Conservation (phyloP, 2,888 invertebrate genomes). For the Pyrocoelia pectoralis region DNA sequence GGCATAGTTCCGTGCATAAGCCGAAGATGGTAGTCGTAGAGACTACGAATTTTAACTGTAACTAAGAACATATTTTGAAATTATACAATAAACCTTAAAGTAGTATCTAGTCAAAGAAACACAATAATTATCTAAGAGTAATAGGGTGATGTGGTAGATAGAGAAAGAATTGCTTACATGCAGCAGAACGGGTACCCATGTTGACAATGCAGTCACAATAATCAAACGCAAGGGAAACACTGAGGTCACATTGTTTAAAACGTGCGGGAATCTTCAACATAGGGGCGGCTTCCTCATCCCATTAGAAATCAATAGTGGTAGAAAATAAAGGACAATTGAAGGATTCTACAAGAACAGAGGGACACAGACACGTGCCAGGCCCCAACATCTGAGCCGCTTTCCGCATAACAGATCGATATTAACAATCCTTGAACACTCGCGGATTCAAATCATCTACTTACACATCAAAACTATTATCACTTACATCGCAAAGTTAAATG, state of each 20-base stretch:
- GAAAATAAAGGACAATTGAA: constrained; percentile 58
- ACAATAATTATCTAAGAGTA: constrained; percentile 18
- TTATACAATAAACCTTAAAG: not conserved
- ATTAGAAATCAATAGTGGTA: constrained; percentile 59
- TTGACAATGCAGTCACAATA: constrained; percentile 67
- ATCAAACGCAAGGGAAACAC: constrained; percentile 63
- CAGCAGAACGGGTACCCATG: constrained; percentile 94
- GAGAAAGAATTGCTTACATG: constrained; percentile 75
- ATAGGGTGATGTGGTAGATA: constrained; percentile 24
- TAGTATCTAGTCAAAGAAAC: constrained; percentile 4
- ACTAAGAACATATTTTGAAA: constrained; percentile 66
- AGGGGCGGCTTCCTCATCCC: constrained; percentile 60
- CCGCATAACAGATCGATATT: constrained; percentile 54
- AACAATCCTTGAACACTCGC: constrained; percentile 47
- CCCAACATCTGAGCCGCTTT: constrained; percentile 50
- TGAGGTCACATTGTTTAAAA: constrained; percentile 63
- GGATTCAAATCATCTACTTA: constrained; percentile 49
- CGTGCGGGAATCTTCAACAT: constrained; percentile 63
- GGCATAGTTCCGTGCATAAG: constrained; percentile 91
- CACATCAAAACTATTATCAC: constrained; percentile 47
- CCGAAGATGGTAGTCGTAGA: constrained; percentile 95
- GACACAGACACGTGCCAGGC: constrained; percentile 55
- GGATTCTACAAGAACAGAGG: constrained; percentile 58
- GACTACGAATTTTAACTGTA: constrained; percentile 96
- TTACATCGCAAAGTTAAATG: constrained; percentile 57